These are phyloP conservation scores for Chionis minor DNA, from an alignment of 2,113 vertebrate genomes.

Conservation along the genomic window DNA sequence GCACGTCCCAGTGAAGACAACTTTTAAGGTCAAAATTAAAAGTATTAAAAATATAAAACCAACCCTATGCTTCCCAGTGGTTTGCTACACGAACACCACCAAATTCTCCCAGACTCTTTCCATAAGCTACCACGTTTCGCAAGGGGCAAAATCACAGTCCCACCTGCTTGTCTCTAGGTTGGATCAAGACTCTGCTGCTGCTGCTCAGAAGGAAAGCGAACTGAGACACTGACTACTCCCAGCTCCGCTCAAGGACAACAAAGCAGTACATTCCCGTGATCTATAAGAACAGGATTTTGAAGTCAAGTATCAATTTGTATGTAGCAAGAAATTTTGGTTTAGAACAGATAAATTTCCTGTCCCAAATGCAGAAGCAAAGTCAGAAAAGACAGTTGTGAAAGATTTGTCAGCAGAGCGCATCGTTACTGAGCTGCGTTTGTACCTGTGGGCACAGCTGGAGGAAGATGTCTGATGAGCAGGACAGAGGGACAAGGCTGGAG, in stretches of 20 bases:
- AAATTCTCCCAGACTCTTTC: not conserved
- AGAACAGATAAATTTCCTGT: not conserved
- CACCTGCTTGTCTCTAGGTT: not conserved
- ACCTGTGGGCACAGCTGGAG: rapidly evolving
- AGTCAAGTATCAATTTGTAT: not conserved
- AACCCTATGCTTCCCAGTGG: not conserved
- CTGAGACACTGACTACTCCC: not conserved
- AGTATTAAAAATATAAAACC: not conserved
- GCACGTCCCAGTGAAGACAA: rapidly evolving
- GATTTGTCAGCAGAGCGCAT: not conserved
- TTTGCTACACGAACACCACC: not conserved
- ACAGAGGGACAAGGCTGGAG: not conserved
- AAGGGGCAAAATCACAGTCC: not conserved
- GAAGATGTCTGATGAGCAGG: not conserved
- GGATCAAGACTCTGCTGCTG: not conserved
- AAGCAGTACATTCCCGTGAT: not conserved
- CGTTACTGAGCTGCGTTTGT: not conserved
- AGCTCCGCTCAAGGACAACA: not conserved
- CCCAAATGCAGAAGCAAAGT: not conserved
- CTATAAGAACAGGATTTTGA: not conserved
- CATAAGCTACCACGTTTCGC: not conserved
- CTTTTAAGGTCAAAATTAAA: not conserved
- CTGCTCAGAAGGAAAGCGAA: not conserved
- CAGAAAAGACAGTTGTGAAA: not conserved
- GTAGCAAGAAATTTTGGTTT: not conserved